Evolutionary conservation across 2,888 invertebrate genomes (phyloP).

Genomic region (Candidula unifasciata): DNA sequence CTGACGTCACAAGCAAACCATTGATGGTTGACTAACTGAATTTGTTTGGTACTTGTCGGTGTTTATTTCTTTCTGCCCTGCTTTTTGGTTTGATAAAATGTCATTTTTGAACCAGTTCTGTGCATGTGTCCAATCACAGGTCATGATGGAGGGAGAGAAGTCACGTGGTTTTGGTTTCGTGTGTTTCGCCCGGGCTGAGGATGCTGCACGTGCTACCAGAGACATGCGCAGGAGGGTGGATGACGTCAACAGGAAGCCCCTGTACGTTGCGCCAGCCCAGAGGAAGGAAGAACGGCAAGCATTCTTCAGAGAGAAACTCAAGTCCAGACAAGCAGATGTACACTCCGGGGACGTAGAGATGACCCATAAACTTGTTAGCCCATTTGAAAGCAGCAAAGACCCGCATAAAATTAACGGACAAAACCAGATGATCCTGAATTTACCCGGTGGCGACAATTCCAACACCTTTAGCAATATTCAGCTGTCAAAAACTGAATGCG

Average conservation of each 20-base stretch:
- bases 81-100: too few species aligned
- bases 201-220: conserved; percentile 46
- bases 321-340: conserved; percentile 25
- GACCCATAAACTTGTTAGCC: conserved; percentile 2
- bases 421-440: neutral
- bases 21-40: too few species aligned
- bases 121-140: neutral
- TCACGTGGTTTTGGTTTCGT: conserved; percentile 50
- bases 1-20: too few species aligned
- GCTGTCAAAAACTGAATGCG: neutral
- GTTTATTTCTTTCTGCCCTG: too few species aligned
- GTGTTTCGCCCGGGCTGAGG: conserved; percentile 46
- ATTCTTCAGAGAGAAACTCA: conserved; percentile 48
- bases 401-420: neutral
- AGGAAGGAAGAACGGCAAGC: conserved; percentile 50
- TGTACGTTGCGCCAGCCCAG: conserved; percentile 49
- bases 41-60: too few species aligned
- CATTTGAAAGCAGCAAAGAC: conserved; percentile 11
- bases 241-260: conserved; percentile 36
- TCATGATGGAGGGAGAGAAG: conserved; percentile 49
- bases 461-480: neutral
- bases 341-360: conserved; percentile 22
- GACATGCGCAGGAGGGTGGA: conserved; percentile 49
- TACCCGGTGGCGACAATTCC: conserved; percentile 28
- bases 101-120: too few species aligned